Conservation (phyloP, 2,113 vertebrate species). For the Fukomys damarensis region DNA sequence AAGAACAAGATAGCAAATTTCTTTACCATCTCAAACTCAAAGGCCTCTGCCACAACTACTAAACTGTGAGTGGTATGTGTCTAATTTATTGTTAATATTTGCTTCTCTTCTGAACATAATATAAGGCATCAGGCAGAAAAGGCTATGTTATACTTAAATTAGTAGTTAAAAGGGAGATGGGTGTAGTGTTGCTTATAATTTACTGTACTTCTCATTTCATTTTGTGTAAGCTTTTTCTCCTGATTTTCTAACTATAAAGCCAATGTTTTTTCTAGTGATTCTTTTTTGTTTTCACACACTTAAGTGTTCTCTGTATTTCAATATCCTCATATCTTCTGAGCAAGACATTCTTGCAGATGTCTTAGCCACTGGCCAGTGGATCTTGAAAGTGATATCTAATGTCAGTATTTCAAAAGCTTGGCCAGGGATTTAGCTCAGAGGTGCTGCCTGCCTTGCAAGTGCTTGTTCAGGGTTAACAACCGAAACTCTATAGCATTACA, state of each 20-base stretch:
- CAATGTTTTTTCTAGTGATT: not conserved
- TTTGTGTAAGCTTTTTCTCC: not conserved
- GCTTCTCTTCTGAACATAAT: not conserved
- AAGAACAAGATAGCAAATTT: not conserved
- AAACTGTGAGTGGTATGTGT: not conserved
- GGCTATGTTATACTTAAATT: not conserved
- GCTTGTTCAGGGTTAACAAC: not conserved
- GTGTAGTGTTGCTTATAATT: not conserved
- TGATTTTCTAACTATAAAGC: not conserved
- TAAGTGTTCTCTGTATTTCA: not conserved
- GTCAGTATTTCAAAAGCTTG: not conserved
- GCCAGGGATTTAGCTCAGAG: no score
- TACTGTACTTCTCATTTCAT: not conserved
- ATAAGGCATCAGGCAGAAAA: not conserved
- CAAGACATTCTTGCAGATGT: not conserved
- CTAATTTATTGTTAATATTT: not conserved
- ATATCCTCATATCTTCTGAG: not conserved
- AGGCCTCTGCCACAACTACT: not conserved
- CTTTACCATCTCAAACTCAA: not conserved
- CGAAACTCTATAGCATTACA: not conserved
- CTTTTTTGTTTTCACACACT: not conserved
- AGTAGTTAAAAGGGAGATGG: not conserved
- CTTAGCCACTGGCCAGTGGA: not conserved
- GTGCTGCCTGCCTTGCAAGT: no score
- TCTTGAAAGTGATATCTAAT: conserved; percentile 31